phyloP scores from a whole-genome alignment of 2,888 invertebrate species.

The Hirtodrosophila duncani region DNA sequence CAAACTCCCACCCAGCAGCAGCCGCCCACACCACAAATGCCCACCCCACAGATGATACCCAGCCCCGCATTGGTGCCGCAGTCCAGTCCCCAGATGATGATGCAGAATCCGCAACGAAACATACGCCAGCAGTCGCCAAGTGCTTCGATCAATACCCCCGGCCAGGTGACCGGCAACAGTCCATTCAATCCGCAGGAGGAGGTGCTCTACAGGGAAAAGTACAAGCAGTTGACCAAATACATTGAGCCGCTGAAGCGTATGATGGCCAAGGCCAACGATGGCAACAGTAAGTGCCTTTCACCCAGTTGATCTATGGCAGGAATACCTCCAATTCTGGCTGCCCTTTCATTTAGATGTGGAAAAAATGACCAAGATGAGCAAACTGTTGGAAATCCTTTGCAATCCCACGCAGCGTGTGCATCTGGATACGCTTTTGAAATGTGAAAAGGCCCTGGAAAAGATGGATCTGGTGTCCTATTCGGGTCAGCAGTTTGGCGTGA shows the following conservation, averaged over 20 bases:
- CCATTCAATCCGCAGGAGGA: conserved; percentile 88
- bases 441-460: conserved; percentile 94
- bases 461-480: conserved; percentile 76
- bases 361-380: conserved; percentile 96
- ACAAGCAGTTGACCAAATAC: conserved; percentile 94
- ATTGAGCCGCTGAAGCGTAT: conserved; percentile 94
- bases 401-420: conserved; percentile 94
- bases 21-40: conserved; percentile 76
- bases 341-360: conserved; percentile 86
- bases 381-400: conserved; percentile 92
- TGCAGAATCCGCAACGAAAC: conserved; percentile 79
- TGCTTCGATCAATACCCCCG: conserved; percentile 89
- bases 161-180: conserved; percentile 80
- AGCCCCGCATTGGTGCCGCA: conserved; percentile 85
- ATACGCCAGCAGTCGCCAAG: conserved; percentile 90
- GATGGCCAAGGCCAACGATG: conserved; percentile 92
- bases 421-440: conserved; percentile 92
- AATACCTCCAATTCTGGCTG: too few relatives aligned
- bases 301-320: too few relatives aligned
- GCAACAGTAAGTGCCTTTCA: conserved; percentile 75
- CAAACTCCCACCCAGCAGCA: conserved; percentile 70
- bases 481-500: conserved; percentile 76
- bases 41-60: conserved; percentile 82
- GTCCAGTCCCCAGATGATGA: conserved; percentile 83
- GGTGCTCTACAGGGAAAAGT: conserved; percentile 94